Evolutionary conservation across 37 sponge, comb jelly and placozoan genomes (phyloP).

Genomic region (Beroe forskalii): DNA sequence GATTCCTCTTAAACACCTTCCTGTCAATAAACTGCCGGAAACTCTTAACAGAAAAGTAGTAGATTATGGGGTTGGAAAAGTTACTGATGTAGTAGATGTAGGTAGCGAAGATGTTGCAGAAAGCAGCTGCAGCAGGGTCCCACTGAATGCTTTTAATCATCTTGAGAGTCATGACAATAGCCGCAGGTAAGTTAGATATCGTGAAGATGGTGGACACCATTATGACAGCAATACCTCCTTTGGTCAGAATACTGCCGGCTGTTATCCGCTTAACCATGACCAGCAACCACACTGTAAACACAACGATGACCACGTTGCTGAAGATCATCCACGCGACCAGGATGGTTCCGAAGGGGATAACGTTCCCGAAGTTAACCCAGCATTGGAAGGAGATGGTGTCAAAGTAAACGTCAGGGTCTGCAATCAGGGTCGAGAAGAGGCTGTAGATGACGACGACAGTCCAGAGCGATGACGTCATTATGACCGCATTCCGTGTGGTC

Average conservation of each 20-base stretch:
- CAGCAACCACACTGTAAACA: constrained; percentile 1
- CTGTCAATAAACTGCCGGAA: background rate
- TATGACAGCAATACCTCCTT: constrained; percentile 6
- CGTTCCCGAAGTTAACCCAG: constrained; percentile 38
- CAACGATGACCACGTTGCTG: constrained; percentile 12
- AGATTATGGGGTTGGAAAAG: constrained; percentile 9
- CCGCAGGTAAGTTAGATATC: background rate
- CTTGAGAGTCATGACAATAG: constrained; percentile 41
- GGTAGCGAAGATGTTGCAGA: constrained; percentile 8
- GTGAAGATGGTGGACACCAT: constrained; percentile 12
- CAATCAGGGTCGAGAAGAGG: background rate
- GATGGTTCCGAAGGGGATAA: constrained; percentile 20
- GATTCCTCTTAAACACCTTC: background rate
- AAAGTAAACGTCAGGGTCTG: constrained; percentile 7
- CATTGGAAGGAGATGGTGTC: constrained; percentile 27
- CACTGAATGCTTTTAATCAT: background rate
- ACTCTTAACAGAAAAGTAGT: constrained; percentile 24
- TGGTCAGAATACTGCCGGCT: background rate
- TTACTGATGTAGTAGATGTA: constrained; percentile 63
- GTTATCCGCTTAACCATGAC: background rate
- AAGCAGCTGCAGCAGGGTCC: background rate
- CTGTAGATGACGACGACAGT: background rate
- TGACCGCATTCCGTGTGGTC: background rate
- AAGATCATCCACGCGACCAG: constrained; percentile 14
- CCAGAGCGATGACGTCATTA: background rate